Evolutionary conservation across 1,140 invertebrate species (phyloP), one percentile per base, ranked within the genome.

Genomic region (Ditylenchus dipsaci): DNA sequence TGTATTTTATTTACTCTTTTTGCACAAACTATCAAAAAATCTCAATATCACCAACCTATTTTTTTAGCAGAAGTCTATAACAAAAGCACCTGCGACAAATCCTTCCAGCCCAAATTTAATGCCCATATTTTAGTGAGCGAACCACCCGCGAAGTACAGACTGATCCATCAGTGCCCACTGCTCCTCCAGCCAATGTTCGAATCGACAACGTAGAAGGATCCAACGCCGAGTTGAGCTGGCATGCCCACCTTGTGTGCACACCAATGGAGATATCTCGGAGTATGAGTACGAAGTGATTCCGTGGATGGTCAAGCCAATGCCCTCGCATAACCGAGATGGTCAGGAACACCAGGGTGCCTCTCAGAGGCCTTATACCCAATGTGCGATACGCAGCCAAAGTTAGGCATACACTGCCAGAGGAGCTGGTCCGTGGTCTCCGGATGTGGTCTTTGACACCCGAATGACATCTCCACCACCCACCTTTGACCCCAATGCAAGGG

Each of bases 281-380:
- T 82, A 82, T 63, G 80, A 82, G 65, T 82, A 83, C 26, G 80
- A 82, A 61, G 72, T 83, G 1, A 67, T 70, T 57, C 79, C n/a
- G 69, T 60, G 17, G 80, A 80, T 64, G 62, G 71, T 27, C 67
- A 73, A 7, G 68, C 71, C 1, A 69, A 71, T 17, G 68, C 69
- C 81, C 77, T 58, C 67, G 75, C 9, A 33, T 69, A 11, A 67
- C 75, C 9, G 79, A 82, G n/a, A 78, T 65, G 58, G 73, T 76
- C 45, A 64, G 76, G 17, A 65, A 76, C 17, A 82, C 78, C 11
- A 58, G 81, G n/a, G 79, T 80, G 19, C 65, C 67, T 26, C 66
- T 82, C 19, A 53, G 56, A 27, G 73, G 71, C 17, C 68, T 82
- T 17, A 53, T 66, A 15, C 77, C 80, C 21, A 49, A 63, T 43